phyloP scores from a whole-genome alignment of 2,797 vertebrate genomes.

The Eulemur rubriventer region DNA sequence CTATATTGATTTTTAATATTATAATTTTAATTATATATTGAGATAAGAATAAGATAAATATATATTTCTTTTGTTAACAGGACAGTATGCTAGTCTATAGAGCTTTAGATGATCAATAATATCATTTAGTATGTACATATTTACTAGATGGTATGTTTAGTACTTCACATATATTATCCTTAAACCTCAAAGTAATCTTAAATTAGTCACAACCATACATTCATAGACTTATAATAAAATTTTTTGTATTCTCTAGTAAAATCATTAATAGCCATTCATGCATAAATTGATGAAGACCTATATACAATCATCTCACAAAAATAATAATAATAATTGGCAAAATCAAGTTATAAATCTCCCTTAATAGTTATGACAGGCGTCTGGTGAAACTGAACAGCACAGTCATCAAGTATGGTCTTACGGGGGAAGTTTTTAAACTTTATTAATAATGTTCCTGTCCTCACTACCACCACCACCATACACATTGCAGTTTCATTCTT shows the following conservation, averaged over 20 bases:
- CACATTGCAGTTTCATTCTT: not conserved
- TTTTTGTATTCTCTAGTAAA: not conserved
- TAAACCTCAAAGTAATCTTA: constrained; percentile 29
- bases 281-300: not conserved
- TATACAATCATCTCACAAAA: not conserved
- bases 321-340: not conserved
- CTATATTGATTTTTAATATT: not conserved
- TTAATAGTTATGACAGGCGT: not conserved
- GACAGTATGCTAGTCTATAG: not conserved
- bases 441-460: not conserved
- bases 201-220: not conserved
- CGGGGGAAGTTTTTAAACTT: not conserved
- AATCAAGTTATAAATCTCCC: constrained; percentile 20
- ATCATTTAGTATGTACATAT: not conserved
- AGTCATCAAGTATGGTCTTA: not conserved
- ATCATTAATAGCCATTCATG: not conserved
- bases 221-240: not conserved
- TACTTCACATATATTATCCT: not conserved
- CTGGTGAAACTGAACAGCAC: not conserved
- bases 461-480: not conserved
- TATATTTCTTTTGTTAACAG: not conserved
- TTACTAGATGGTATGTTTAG: not conserved
- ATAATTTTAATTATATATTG: not conserved
- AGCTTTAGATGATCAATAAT: not conserved
- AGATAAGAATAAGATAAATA: not conserved